phyloP scores from a whole-genome alignment of 1,140 invertebrate species.

The Idris sp. region DNA sequence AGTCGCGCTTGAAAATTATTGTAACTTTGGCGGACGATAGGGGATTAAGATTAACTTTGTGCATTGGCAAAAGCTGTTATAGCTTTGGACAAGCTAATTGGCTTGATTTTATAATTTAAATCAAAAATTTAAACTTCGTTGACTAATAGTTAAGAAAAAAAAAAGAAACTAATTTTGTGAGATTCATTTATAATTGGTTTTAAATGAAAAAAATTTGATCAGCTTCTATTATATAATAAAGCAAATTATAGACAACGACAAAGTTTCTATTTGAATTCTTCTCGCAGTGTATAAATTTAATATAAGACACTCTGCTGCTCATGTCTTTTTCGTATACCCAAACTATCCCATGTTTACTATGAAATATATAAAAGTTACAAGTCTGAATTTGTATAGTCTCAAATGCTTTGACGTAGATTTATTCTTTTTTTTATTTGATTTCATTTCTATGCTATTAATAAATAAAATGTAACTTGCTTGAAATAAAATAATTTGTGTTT shows the following conservation, averaged over 20 bases:
- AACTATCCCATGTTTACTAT: constrained; percentile 19
- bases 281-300: constrained; percentile 21
- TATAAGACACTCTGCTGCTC: constrained; percentile 7
- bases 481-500: too few species aligned
- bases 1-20: constrained; percentile 47
- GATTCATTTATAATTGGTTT: too few species aligned
- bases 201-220: too few species aligned
- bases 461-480: too few species aligned
- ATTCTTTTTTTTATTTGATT: constrained; percentile 6
- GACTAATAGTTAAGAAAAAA: too few species aligned
- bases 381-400: not conserved
- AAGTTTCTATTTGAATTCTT: constrained; percentile 14
- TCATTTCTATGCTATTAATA: not conserved
- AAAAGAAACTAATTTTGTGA: too few species aligned
- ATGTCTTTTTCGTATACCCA: constrained; percentile 15
- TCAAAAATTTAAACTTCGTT: too few species aligned
- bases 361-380: constrained; percentile 5
- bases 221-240: too few species aligned
- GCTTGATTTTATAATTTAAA: too few species aligned
- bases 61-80: constrained; percentile 35
- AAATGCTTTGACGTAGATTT: constrained; percentile 18
- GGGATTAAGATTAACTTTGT: constrained; percentile 28
- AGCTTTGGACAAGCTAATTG: constrained; percentile 13
- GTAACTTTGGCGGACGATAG: constrained; percentile 44
- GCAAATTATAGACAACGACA: too few species aligned